Evolutionary conservation across 2,888 invertebrate species (phyloP).

Genomic region (Drosophila recens): DNA sequence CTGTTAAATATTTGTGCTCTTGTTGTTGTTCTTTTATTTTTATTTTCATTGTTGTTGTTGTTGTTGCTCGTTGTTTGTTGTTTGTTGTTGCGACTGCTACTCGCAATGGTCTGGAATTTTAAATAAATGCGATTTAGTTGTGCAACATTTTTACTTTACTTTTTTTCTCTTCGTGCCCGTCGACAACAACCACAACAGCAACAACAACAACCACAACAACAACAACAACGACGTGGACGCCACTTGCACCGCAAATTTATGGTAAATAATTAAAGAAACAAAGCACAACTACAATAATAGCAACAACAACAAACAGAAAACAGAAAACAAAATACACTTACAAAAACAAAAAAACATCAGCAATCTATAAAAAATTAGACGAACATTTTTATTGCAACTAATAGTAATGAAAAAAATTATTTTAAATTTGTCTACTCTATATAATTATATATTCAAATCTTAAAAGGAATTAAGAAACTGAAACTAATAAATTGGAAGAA

Average conservation of each 20-base stretch:
- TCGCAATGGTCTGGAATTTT: slow-evolving; percentile 78
- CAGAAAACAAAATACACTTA: slow-evolving; percentile 10
- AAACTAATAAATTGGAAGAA: too few relatives aligned
- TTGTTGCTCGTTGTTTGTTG: neutral
- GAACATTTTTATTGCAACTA: too few relatives aligned
- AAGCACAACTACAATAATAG: slow-evolving; percentile 26
- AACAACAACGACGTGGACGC: slow-evolving; percentile 22
- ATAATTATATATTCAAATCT: neutral
- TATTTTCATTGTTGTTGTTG: slow-evolving; percentile 23
- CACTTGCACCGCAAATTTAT: slow-evolving; percentile 64
- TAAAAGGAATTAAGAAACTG: too few relatives aligned
- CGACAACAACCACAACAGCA: neutral
- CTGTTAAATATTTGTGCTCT: slow-evolving; percentile 64
- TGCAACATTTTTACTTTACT: slow-evolving; percentile 65
- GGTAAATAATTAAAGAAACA: slow-evolving; percentile 56
- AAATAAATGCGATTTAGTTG: slow-evolving; percentile 81
- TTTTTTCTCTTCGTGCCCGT: slow-evolving; percentile 34
- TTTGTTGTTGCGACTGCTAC: slow-evolving; percentile 33
- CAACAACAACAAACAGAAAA: neutral
- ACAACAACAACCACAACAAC: neutral
- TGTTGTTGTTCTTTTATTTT: slow-evolving; percentile 45
- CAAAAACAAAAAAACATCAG: neutral
- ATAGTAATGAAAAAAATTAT: neutral
- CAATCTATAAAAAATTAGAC: neutral
- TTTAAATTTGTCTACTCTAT: neutral